Conservation (phyloP, 1,140 invertebrate species). For the Oreohelix idahoensis region DNA sequence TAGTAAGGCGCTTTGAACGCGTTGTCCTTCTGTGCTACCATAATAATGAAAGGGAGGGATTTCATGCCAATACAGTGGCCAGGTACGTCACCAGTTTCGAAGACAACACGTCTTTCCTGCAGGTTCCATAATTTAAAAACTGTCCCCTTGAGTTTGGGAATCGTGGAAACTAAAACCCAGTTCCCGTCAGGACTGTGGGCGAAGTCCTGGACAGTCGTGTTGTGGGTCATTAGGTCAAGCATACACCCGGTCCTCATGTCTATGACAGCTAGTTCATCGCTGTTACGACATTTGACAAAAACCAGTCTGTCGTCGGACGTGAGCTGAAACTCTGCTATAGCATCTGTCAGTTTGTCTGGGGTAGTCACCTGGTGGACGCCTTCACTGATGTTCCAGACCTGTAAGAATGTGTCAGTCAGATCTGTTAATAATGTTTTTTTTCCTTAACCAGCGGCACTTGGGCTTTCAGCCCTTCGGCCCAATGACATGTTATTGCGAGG, state of each 20-base stretch:
- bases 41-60: slow-evolving; percentile 50
- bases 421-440: too few relatives aligned
- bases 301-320: slow-evolving; percentile 54
- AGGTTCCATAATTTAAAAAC: slow-evolving; percentile 68
- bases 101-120: slow-evolving; percentile 57
- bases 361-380: slow-evolving; percentile 58
- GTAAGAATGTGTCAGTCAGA: too few relatives aligned
- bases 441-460: too few relatives aligned
- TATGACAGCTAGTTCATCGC: slow-evolving; percentile 71
- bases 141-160: slow-evolving; percentile 51
- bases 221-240: slow-evolving; percentile 70
- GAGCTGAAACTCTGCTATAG: slow-evolving; percentile 57
- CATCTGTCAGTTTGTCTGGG: slow-evolving; percentile 62
- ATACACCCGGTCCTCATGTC: slow-evolving; percentile 68
- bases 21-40: slow-evolving; percentile 54
- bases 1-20: slow-evolving; percentile 58
- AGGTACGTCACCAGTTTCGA: slow-evolving; percentile 63
- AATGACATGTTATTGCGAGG: too few relatives aligned
- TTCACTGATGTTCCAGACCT: slow-evolving; percentile 67
- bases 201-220: slow-evolving; percentile 60
- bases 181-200: slow-evolving; percentile 62
- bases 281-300: slow-evolving; percentile 61
- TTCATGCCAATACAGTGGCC: slow-evolving; percentile 58
- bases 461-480: too few relatives aligned
- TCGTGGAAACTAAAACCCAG: slow-evolving; percentile 60